Evolutionary conservation across 1,140 invertebrate genomes (phyloP).

Genomic region (Caenorhabditis latens): DNA sequence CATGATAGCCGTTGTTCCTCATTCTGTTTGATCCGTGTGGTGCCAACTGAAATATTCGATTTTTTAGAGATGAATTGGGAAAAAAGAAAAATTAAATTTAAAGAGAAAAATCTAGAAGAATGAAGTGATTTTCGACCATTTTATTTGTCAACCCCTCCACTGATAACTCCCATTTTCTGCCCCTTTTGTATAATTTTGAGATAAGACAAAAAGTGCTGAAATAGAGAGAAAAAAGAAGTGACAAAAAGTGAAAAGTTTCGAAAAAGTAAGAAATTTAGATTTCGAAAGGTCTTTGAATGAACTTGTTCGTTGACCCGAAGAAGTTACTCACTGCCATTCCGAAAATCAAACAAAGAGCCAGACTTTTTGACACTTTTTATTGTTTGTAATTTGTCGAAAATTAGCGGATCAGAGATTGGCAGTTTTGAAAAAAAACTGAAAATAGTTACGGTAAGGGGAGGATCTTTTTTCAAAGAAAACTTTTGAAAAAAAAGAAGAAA

Average conservation of each 20-base stretch:
- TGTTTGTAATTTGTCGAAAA: slow-evolving; percentile 5
- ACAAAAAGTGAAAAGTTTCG: slow-evolving; percentile 4
- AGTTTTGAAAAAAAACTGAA: too few relatives aligned
- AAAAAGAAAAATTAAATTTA: not conserved
- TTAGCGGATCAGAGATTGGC: slow-evolving; percentile 38
- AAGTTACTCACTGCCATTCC: not conserved
- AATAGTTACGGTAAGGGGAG: too few relatives aligned
- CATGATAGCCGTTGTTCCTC: slow-evolving; percentile 26
- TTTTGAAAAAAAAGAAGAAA: not conserved
- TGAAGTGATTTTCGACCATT: slow-evolving; percentile 39
- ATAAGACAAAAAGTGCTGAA: slow-evolving; percentile 32
- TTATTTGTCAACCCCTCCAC: not conserved
- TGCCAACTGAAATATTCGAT: slow-evolving; percentile 11
- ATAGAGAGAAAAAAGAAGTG: not conserved
- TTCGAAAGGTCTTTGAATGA: not conserved
- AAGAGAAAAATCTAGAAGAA: slow-evolving; percentile 13
- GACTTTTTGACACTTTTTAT: slow-evolving; percentile 42
- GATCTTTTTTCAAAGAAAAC: too few relatives aligned
- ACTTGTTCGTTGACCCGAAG: not conserved
- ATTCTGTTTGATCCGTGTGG: slow-evolving; percentile 51
- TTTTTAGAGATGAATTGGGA: not conserved
- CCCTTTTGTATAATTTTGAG: not conserved
- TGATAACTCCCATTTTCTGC: not conserved
- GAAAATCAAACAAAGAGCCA: slow-evolving; percentile 40
- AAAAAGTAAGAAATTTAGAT: not conserved